A percentile compares a stretch with the other conserved stretches of the same genome.
These are phyloP conservation scores for Triops cancriformis DNA, from an alignment of 1,140 invertebrate species.

Conservation along the genomic window DNA sequence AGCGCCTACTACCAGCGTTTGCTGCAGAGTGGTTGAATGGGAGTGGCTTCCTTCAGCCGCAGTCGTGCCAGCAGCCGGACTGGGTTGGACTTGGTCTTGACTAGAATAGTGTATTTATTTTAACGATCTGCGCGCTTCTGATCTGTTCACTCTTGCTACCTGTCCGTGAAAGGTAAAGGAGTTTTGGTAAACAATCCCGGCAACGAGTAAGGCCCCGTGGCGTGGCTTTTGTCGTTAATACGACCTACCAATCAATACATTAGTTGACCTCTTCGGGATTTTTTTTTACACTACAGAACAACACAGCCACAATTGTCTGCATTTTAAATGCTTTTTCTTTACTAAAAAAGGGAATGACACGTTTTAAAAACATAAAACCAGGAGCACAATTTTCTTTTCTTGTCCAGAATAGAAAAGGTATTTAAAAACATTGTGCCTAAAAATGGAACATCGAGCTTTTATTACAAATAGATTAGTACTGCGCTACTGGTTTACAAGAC, in stretches of 20 bases:
- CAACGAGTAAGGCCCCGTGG: not conserved
- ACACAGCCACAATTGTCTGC: no score
- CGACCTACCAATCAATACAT: conserved; percentile 13
- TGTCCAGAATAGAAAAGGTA: no score
- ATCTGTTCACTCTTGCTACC: not conserved
- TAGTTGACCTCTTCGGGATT: not conserved
- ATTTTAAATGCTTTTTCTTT: no score
- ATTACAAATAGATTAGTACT: conserved; percentile 11
- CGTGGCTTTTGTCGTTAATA: conserved; percentile 5
- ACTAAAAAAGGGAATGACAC: no score
- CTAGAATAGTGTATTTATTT: conserved; percentile 18
- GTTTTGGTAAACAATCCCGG: conserved; percentile 10
- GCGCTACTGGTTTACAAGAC: conserved; percentile 1
- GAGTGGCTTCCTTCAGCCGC: conserved; percentile 17
- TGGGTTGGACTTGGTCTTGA: conserved; percentile 17
- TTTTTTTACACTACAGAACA: no score
- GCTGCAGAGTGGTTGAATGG: conserved; percentile 21
- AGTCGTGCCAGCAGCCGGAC: conserved; percentile 21
- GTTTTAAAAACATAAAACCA: no score
- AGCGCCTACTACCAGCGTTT: conserved; percentile 16
- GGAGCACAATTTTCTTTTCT: no score
- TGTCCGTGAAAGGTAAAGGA: conserved; percentile 14
- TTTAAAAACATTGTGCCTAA: not conserved
- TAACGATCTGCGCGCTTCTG: not conserved
- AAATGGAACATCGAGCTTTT: not conserved